Conservation (phyloP, 2,888 invertebrate species). For the Dysmachus trigonus region DNA sequence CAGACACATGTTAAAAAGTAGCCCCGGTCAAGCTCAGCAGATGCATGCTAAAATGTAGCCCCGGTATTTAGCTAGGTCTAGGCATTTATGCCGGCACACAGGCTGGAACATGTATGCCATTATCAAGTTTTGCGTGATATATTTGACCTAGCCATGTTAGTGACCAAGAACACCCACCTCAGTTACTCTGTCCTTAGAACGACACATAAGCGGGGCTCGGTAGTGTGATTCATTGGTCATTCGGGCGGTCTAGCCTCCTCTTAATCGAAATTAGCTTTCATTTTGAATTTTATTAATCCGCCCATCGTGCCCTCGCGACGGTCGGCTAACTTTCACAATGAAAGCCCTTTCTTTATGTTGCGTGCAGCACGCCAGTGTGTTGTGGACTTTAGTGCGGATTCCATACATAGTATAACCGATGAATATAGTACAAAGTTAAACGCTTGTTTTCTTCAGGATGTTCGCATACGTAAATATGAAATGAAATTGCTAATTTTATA, state of each 20-base stretch:
- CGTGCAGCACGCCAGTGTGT: slow-evolving; percentile 6
- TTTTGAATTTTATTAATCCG: background rate
- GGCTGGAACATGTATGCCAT: background rate
- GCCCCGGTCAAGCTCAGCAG: background rate
- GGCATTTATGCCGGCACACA: background rate
- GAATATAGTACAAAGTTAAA: background rate
- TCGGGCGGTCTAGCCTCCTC: background rate
- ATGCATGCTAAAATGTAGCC: background rate
- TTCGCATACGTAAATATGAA: background rate
- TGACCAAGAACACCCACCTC: background rate
- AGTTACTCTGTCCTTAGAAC: background rate
- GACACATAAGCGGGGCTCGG: background rate
- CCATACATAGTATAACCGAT: background rate
- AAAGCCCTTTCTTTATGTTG: background rate
- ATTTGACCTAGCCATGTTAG: background rate
- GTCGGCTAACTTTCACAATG: background rate
- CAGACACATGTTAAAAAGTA: background rate
- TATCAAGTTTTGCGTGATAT: background rate
- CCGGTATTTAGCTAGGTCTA: background rate
- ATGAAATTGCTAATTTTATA: background rate
- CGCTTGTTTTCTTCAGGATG: background rate
- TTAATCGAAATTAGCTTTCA: background rate
- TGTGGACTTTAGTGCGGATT: background rate
- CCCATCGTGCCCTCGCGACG: background rate
- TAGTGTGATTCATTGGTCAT: background rate